Conservation (phyloP, 2,888 invertebrate species). For the Lissonota sp. region DNA sequence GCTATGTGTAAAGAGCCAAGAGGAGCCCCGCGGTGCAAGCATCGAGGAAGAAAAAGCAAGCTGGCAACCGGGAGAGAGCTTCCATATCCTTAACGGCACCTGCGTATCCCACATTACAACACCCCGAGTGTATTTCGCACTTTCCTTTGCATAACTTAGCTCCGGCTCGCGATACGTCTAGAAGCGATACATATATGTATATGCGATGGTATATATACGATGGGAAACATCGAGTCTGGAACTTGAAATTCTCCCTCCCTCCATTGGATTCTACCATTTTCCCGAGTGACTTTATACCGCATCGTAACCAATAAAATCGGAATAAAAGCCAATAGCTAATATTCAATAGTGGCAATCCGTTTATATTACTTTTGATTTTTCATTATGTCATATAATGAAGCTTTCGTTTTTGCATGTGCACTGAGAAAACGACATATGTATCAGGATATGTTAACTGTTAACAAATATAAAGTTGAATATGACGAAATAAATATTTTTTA, state of each 20-base stretch:
- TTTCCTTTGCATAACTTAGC: conserved; percentile 66
- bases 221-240: conserved; percentile 27
- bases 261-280: conserved; percentile 40
- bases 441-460: too few relatives aligned
- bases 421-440: too few relatives aligned
- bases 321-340: too few relatives aligned
- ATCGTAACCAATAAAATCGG: too few relatives aligned
- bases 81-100: conserved; percentile 61
- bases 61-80: conserved; percentile 51
- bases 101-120: conserved; percentile 64
- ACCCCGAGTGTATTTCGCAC: conserved; percentile 66
- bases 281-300: too few relatives aligned
- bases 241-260: conserved; percentile 38
- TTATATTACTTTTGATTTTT: too few relatives aligned
- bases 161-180: conserved; percentile 42
- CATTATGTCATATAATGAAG: too few relatives aligned
- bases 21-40: conserved; percentile 16
- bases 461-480: too few relatives aligned
- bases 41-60: conserved; percentile 36
- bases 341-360: too few relatives aligned
- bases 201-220: conserved; percentile 22
- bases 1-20: conserved; percentile 1
- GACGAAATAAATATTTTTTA: too few relatives aligned
- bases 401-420: too few relatives aligned
- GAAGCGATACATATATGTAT: conserved; percentile 7